Evolutionary conservation across 2,113 vertebrate species (phyloP), one percentile per base, ranked within the genome.

Genomic region (Carassius gibelio): DNA sequence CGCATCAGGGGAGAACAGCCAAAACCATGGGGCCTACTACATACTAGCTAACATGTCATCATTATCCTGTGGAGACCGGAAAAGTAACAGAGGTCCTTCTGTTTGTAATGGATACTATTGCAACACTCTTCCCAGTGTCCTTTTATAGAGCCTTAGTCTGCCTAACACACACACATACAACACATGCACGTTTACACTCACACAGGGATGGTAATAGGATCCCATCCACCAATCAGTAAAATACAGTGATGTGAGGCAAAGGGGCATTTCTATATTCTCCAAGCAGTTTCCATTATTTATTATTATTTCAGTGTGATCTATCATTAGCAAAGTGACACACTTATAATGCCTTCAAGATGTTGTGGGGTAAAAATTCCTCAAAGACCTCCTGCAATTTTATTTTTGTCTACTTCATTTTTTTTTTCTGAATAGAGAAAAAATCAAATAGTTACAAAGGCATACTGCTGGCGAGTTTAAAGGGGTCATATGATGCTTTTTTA

Each of bases 341-440:
- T 83, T 84, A 57, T 93, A 90, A 94, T 93, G 86, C 81, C 84
- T 93, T 90, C 91, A 93, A 91, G 90, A 92, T 92, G 91, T 30
- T 59, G 64, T 52, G 55, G n/a, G 23, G 71, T 71, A 81, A 48
- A 84, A 59, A 84, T 75, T 85, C 84, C 55, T 72, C 14, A 0
- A 36, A 88, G 81, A 88, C 88, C 87, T 88, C 87, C 84, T 84
- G 86, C 17, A 59, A 75, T 68, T 81, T 30, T 15, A 80, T 61
- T 57, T 52, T 84, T 68, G 62, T 66, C 75, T 5, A 52, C 48
- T 26, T 50, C 0, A 55, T 52, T 71, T 30, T 30, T 30, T 55
- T 75, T 50, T 55, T 76, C 74, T 50, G 74, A 75, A 36, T 15
- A 61, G 7, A 62, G 36, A 21, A 59, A 45, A 8, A 7, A 59